These are phyloP conservation scores for Mallateleia sp. DNA, from an alignment of 2,888 invertebrate genomes.

Conservation along the genomic window DNA sequence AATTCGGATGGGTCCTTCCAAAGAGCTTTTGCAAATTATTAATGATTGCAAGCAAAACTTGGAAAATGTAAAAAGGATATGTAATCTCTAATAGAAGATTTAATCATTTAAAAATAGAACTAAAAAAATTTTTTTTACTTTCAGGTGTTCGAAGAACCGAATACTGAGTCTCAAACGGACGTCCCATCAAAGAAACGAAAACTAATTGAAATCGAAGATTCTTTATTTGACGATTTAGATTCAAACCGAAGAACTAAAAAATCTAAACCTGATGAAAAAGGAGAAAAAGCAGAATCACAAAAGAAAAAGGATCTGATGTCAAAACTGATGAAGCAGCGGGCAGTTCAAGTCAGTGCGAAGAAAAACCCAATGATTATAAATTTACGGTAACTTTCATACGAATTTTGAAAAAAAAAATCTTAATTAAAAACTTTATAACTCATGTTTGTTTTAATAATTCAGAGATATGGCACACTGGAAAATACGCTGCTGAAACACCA, in stretches of 20 bases:
- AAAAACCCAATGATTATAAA: constrained; percentile 30
- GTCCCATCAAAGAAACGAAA: constrained; percentile 28
- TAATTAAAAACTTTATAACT: constrained; percentile 29
- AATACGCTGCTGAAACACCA: constrained; percentile 12
- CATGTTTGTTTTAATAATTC: constrained; percentile 11
- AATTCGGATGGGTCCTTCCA: constrained; percentile 61
- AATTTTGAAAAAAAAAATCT: constrained; percentile 21
- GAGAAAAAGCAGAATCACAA: constrained; percentile 30
- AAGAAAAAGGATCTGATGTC: constrained; percentile 27
- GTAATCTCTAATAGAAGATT: constrained; percentile 29
- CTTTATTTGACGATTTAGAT: constrained; percentile 22
- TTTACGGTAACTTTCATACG: constrained; percentile 38
- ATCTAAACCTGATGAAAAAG: constrained; percentile 27
- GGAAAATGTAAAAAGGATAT: constrained; percentile 35
- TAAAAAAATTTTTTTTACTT: too few species aligned
- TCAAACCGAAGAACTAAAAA: constrained; percentile 20
- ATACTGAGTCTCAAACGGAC: constrained; percentile 25
- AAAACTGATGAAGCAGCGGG: constrained; percentile 25
- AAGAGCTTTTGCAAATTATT: constrained; percentile 39
- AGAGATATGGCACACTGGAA: constrained; percentile 38
- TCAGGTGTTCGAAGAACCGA: constrained; percentile 23
- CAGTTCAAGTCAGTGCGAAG: constrained; percentile 11
- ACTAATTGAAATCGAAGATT: constrained; percentile 33
- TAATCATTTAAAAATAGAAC: constrained; percentile 19
- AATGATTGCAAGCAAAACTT: constrained; percentile 34